Percentiles rank a stretch among this genome's conserved stretches.
Evolutionary conservation across 2,797 vertebrate species (phyloP).

Genomic region (Taeniopygia guttata): DNA sequence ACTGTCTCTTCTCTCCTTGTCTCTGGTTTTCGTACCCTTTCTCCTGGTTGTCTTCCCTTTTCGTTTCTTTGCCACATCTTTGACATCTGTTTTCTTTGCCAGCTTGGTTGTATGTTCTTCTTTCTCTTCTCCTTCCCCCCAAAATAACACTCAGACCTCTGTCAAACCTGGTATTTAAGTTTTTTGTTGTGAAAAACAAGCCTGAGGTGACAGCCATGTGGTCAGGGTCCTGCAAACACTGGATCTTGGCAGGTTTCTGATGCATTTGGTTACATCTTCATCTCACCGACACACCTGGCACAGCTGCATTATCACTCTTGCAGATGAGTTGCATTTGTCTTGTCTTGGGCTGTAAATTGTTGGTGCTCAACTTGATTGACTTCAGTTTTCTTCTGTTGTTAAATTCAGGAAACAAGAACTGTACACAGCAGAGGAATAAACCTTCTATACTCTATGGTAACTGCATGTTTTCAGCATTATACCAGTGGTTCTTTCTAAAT

Average conservation of each 20-base stretch:
- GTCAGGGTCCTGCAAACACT: not conserved
- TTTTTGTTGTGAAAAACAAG: not conserved
- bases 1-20: not conserved
- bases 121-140: not conserved
- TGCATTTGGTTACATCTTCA: not conserved
- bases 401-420: not conserved
- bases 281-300: not conserved
- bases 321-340: not conserved
- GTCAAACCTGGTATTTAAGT: not conserved
- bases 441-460: not conserved
- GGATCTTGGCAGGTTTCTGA: not conserved
- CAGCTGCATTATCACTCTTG: not conserved
- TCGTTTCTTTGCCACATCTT: not conserved
- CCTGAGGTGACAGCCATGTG: not conserved
- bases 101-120: not conserved
- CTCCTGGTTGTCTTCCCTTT: not conserved
- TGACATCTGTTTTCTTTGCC: not conserved
- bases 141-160: not conserved
- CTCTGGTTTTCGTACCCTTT: not conserved
- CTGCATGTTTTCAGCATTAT: not conserved
- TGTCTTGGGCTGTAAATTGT: not conserved
- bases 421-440: not conserved
- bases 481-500: not conserved
- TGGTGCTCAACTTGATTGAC: fast-evolving
- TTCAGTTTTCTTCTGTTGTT: not conserved